These are phyloP conservation scores for Zaprionus lachaisei DNA, from an alignment of 1,140 invertebrate species.

Conservation along the genomic window DNA sequence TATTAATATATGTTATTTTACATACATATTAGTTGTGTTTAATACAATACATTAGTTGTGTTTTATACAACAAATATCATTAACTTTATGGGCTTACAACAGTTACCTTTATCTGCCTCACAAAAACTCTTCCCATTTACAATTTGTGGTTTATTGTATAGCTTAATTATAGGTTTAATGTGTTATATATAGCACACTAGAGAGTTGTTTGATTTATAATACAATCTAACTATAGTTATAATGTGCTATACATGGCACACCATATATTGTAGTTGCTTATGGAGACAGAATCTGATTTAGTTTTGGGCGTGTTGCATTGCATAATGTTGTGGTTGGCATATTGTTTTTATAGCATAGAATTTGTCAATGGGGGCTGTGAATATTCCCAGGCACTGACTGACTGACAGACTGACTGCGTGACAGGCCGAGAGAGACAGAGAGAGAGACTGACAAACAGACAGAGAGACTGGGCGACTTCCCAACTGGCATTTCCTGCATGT, in stretches of 20 bases:
- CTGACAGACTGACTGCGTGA: constrained; percentile 44
- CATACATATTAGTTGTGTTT: too few relatives aligned
- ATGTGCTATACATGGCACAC: not conserved
- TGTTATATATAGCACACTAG: too few relatives aligned
- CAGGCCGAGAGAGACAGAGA: constrained; percentile 15
- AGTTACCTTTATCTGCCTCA: too few relatives aligned
- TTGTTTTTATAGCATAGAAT: constrained; percentile 45
- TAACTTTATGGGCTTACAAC: too few relatives aligned
- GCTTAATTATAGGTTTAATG: too few relatives aligned
- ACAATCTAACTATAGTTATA: not conserved
- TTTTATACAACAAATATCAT: too few relatives aligned
- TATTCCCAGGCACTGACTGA: constrained; percentile 56
- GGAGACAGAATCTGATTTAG: not conserved
- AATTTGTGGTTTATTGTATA: too few relatives aligned
- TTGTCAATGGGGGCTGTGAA: constrained; percentile 52
- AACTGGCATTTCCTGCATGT: constrained; percentile 28
- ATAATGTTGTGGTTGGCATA: constrained; percentile 28
- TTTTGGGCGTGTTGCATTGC: constrained; percentile 4
- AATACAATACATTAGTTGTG: too few relatives aligned
- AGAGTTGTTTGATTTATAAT: not conserved
- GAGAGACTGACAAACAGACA: constrained; percentile 14
- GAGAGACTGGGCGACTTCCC: constrained; percentile 19
- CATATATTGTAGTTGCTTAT: not conserved
- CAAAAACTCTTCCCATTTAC: too few relatives aligned
- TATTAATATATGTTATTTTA: too few relatives aligned